Evolutionary conservation across 2,888 invertebrate species (phyloP).

Genomic region (Cecidostiba fungosa): DNA sequence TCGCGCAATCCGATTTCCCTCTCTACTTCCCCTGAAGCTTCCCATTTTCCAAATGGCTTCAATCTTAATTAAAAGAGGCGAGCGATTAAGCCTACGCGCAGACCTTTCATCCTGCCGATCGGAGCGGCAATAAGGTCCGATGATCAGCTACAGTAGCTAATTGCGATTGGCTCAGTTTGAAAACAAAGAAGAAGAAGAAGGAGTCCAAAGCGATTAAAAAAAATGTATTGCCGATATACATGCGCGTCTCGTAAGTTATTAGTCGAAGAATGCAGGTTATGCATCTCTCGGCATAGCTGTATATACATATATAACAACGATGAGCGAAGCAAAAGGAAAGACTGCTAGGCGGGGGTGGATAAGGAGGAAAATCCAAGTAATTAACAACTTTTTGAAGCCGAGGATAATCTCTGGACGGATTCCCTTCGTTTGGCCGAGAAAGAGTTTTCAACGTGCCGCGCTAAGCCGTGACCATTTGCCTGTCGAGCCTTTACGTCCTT

Average conservation of each 20-base stretch:
- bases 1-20: constrained; percentile 69
- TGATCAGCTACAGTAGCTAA: constrained; percentile 14
- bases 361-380: constrained; percentile 78
- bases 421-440: constrained; percentile 79
- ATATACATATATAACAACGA: neutral
- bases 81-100: constrained; percentile 36
- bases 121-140: constrained; percentile 33
- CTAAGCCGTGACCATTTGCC: constrained; percentile 80
- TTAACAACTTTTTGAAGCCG: constrained; percentile 80
- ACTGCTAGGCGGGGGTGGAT: neutral
- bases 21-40: neutral
- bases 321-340: neutral
- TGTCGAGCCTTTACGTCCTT: constrained; percentile 71
- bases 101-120: constrained; percentile 19
- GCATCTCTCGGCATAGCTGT: constrained; percentile 10
- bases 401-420: constrained; percentile 80
- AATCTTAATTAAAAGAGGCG: constrained; percentile 57
- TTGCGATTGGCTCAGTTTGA: constrained; percentile 24
- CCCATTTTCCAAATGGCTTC: constrained; percentile 38
- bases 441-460: constrained; percentile 76
- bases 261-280: constrained; percentile 56
- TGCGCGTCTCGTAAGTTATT: neutral
- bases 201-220: constrained; percentile 29
- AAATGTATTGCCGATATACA: constrained; percentile 11
- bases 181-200: constrained; percentile 19